Conservation (phyloP, 1,140 invertebrate species). For the Plodia interpunctella region DNA sequence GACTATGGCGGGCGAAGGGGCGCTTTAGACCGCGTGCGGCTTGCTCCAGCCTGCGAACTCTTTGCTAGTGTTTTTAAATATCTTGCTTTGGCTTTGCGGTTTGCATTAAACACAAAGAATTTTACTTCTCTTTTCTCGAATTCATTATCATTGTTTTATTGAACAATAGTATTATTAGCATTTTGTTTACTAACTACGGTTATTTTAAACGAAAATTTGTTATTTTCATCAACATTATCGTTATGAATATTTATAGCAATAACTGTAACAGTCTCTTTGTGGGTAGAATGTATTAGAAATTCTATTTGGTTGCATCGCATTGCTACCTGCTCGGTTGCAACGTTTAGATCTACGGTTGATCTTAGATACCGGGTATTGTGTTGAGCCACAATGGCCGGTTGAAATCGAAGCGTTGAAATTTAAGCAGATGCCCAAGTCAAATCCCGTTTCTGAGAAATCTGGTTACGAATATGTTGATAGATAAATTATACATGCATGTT, state of each 20-base stretch:
- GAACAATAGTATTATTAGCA: no score
- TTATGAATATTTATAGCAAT: no score
- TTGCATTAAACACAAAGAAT: not conserved
- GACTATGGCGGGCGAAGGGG: slow-evolving; percentile 41
- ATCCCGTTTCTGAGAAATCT: not conserved
- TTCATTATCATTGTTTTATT: not conserved
- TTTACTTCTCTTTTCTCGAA: not conserved
- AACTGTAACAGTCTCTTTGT: no score
- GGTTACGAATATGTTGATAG: no score
- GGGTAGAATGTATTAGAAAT: not conserved
- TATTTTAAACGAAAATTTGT: no score
- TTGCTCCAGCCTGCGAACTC: slow-evolving; percentile 17
- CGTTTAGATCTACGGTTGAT: slow-evolving; percentile 1
- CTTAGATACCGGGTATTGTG: slow-evolving; percentile 1
- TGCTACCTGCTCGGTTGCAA: not conserved
- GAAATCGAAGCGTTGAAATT: not conserved
- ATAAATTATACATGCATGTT: no score
- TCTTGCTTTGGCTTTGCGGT: not conserved
- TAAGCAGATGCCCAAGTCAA: not conserved
- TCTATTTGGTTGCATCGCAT: not conserved
- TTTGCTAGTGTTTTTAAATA: slow-evolving; percentile 32
- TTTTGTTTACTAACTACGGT: no score
- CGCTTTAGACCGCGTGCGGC: slow-evolving; percentile 49
- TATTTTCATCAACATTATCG: no score
- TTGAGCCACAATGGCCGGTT: not conserved